These are phyloP conservation scores for Dermatemys mawii DNA, from an alignment of 2,113 vertebrate species.

Conservation along the genomic window DNA sequence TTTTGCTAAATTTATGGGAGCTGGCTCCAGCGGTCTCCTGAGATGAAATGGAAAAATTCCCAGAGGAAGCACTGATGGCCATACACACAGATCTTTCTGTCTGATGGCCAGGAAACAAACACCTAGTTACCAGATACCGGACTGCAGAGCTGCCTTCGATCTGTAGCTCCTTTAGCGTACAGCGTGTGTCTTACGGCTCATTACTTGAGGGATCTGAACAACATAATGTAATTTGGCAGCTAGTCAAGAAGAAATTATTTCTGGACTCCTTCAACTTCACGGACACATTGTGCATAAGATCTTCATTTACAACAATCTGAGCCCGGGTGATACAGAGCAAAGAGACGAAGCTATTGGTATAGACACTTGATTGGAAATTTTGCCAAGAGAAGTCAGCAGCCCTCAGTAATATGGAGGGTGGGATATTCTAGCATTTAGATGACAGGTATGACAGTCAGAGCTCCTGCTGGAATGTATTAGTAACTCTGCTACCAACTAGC, in stretches of 20 bases:
- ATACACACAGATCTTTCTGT: fast-evolving
- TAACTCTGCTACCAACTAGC: neutral
- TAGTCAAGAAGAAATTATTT: slow-evolving; percentile 22
- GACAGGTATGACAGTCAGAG: neutral
- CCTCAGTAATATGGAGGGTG: fast-evolving
- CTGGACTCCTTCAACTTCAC: neutral
- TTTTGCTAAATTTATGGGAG: slow-evolving; percentile 50
- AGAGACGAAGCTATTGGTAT: fast-evolving
- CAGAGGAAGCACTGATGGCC: slow-evolving; percentile 28
- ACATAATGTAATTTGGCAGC: neutral
- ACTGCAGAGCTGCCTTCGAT: neutral
- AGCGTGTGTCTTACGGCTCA: neutral
- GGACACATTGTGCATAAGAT: neutral
- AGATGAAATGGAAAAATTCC: slow-evolving; percentile 63
- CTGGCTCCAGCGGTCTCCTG: slow-evolving; percentile 7
- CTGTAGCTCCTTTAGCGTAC: neutral
- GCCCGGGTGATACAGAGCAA: fast-evolving
- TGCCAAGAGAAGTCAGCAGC: neutral
- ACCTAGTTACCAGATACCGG: neutral
- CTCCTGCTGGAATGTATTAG: neutral
- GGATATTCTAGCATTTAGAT: neutral
- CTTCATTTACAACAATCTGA: neutral
- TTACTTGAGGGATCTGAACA: neutral
- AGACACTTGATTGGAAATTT: neutral
- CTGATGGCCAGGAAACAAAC: neutral